Conservation (phyloP, 2,113 vertebrate species). For the Anguilla japonica region DNA sequence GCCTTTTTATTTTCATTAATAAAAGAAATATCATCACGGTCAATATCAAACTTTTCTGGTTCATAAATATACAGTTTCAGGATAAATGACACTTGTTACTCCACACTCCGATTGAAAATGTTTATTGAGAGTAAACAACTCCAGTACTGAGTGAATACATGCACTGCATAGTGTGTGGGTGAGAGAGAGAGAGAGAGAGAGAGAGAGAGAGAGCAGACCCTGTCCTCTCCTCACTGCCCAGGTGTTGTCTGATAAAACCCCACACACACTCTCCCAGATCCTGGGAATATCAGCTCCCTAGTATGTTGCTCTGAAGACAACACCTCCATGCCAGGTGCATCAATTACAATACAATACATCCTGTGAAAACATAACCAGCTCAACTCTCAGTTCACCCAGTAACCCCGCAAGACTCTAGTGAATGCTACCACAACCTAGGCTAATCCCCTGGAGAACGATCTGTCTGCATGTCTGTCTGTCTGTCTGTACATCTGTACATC, state of each 20-base stretch:
- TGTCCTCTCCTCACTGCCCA: constrained; percentile 43
- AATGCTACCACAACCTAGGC: neutral
- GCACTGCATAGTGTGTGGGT: neutral
- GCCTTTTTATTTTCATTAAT: neutral
- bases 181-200: neutral
- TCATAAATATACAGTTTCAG: too few relatives aligned
- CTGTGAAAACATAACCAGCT: neutral
- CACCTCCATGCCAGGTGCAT: neutral
- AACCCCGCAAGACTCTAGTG: neutral
- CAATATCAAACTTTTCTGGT: neutral
- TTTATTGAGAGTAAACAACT: neutral
- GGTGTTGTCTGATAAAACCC: constrained; percentile 64
- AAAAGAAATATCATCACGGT: neutral
- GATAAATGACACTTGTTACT: neutral
- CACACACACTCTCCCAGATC: constrained; percentile 3
- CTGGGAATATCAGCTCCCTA: neutral
- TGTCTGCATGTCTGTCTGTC: neutral
- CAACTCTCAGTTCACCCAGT: neutral
- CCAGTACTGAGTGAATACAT: neutral
- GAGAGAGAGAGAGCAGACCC: neutral
- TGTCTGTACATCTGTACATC: neutral
- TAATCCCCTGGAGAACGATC: neutral
- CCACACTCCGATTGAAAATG: neutral
- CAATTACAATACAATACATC: neutral
- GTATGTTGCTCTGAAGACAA: neutral